These are phyloP conservation scores for Buceros bicornis DNA, from an alignment of 2,797 vertebrate genomes.

Conservation along the genomic window DNA sequence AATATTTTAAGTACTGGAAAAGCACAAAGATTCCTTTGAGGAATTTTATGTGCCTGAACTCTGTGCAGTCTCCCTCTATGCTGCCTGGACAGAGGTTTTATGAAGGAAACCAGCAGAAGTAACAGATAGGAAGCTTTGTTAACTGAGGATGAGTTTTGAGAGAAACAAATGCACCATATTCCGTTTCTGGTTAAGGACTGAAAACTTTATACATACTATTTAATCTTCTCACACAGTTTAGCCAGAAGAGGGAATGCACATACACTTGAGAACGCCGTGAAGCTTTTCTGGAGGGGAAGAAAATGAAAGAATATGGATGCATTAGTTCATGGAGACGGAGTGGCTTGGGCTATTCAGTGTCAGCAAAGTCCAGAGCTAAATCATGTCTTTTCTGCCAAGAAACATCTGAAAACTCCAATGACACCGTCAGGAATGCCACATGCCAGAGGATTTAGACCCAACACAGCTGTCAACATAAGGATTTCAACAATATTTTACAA, in stretches of 20 bases:
- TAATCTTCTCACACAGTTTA: constrained; percentile 77
- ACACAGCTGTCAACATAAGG: background rate
- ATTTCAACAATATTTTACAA: background rate
- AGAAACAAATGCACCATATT: background rate
- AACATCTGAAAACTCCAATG: background rate
- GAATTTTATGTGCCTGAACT: background rate
- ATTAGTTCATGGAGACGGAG: background rate
- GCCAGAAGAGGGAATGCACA: constrained; percentile 78
- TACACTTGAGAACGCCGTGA: constrained; percentile 39
- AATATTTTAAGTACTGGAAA: background rate
- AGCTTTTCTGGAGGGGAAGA: constrained; percentile 63
- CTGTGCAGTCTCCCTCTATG: background rate
- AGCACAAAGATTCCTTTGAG: background rate
- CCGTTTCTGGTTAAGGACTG: background rate
- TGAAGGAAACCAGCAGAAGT: background rate
- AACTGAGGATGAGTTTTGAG: background rate
- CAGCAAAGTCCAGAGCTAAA: background rate
- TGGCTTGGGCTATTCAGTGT: background rate
- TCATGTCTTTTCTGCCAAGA: background rate
- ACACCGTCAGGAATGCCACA: background rate
- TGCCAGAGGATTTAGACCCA: background rate
- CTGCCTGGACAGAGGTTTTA: background rate
- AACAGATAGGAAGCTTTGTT: background rate
- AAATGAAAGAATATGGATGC: background rate
- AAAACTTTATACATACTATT: constrained; percentile 73